Base-by-base conservation (phyloP, 1,140 invertebrate genomes). In the Hyles euphorbiae region DNA sequence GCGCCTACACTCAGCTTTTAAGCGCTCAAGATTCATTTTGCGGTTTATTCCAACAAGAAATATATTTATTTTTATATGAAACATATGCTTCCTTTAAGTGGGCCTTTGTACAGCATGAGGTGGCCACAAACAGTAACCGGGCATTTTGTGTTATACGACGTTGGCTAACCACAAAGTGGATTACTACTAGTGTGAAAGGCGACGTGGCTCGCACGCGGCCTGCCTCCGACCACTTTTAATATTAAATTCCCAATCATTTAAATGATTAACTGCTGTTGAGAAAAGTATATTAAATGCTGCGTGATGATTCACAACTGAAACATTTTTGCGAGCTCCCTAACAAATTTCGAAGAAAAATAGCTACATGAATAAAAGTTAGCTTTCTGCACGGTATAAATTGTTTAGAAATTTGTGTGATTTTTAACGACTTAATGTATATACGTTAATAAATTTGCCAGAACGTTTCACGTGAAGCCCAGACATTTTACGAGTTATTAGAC, bases 401-500 rank as follows among this genome's bases (percentile, higher is more conserved):
- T 66, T 61, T 57, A 61, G 51, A 66, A 63, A 63, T 65, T 63
- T 71, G 63, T 63, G 65, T 62, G 60, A 65, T 70, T 66, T 72
- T 74, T 72, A 74, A 74, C 65, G 72, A 68, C 63, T 62, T 63
- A 72, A 69, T 72, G 64, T 72, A 68, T 64, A 67, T 68, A 63
- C 45, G 57, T 55, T 57, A 50, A 71, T 70, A 77, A 81, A 78
- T 82, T 80, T 80, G 68, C 60, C 68, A 63, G 61, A 56, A 77
- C 66, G 76, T 81, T 83, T 81, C 65, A 77, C 63, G 70, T 65
- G 72, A 74, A 75, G 73, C 70, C 58, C 72, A 77, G 79, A 79
- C 76, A 61, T 76, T 82, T 84, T 81, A 82, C 63, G 79, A 78
- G 74, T 68, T 71, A 74, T 79, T 76, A 70, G 69, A 67, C 76